Percentiles rank a stretch among this genome's conserved stretches.
Evolutionary conservation across 1,140 invertebrate genomes (phyloP).

Genomic region (fruit fly (Drosophila melanogaster)): Release_6_plus_ISO1_MT NT_037436.4:5821001-5821500

Average conservation of each 20-base stretch:
- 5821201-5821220: not conserved
- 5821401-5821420: constrained; percentile 59
- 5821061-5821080: constrained; percentile 31
- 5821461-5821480: constrained; percentile 78
- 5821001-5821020: constrained; percentile 37
- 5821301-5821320: constrained; percentile 20
- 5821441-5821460: constrained; percentile 83
- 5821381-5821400: constrained; percentile 28
- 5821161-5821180: constrained; percentile 19
- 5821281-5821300: constrained; percentile 72
- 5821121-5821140: constrained; percentile 63
- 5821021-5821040: constrained; percentile 14
- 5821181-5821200: not conserved
- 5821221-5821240: constrained; percentile 31
- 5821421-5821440: constrained; percentile 46
- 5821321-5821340: constrained; percentile 19
- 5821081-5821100: constrained; percentile 40
- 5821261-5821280: constrained; percentile 49
- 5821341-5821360: constrained; percentile 67
- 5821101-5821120: constrained; percentile 58
- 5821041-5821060: constrained; percentile 12
- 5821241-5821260: constrained; percentile 10
- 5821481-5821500: constrained; percentile 77
- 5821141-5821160: constrained; percentile 30
- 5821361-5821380: constrained; percentile 61